Conservation (phyloP, 1,140 invertebrate species). For the Microplitis mediator region DNA sequence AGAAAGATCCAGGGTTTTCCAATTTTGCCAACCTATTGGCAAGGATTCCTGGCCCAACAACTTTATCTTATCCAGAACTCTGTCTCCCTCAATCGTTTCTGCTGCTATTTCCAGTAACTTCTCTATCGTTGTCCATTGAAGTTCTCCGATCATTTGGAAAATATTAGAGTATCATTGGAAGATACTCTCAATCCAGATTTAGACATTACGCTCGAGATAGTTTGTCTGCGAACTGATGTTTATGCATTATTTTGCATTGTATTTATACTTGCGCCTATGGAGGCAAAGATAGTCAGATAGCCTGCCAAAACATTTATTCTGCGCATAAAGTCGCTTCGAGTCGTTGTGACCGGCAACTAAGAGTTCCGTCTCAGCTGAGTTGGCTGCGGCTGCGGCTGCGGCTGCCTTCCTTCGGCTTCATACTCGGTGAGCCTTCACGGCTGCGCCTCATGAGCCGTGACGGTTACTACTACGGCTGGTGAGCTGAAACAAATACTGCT, state of each 20-base stretch:
- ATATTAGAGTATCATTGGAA: neutral
- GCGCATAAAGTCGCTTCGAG: neutral
- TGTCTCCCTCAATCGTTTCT: neutral
- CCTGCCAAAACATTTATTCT: neutral
- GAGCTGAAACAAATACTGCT: neutral
- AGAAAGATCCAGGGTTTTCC: constrained; percentile 6
- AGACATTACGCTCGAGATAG: no score
- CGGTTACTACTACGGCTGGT: neutral
- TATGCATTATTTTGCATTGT: neutral
- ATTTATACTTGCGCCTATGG: neutral
- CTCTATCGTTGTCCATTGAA: neutral
- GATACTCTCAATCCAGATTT: neutral
- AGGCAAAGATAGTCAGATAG: neutral
- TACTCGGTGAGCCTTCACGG: neutral
- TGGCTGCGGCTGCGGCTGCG: neutral
- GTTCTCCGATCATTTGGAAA: neutral
- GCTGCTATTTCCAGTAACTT: neutral
- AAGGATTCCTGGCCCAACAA: neutral
- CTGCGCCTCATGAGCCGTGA: neutral
- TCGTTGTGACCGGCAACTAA: neutral
- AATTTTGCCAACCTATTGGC: neutral
- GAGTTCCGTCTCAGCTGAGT: no score
- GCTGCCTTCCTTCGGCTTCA: neutral
- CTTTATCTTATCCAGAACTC: neutral
- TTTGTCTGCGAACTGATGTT: no score